phyloP scores from a whole-genome alignment of 2,113 vertebrate genomes.

The Xenopus laevis region DNA sequence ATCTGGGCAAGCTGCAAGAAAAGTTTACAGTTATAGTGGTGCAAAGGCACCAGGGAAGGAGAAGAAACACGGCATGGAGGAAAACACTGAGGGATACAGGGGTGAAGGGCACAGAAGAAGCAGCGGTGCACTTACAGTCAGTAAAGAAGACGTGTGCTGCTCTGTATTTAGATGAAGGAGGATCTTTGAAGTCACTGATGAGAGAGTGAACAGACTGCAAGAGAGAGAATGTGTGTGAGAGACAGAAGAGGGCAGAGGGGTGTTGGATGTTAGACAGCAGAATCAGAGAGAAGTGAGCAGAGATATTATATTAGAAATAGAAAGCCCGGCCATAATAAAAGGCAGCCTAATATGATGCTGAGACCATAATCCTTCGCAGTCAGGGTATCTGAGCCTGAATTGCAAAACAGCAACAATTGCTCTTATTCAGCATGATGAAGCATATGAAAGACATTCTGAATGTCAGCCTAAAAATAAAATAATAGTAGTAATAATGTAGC shows the following conservation, averaged over 20 bases:
- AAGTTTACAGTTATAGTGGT: not conserved
- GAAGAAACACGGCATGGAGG: not conserved
- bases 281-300: not conserved
- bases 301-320: not conserved
- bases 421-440: too few relatives aligned
- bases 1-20: constrained; percentile 82
- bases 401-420: too few relatives aligned
- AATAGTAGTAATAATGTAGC: too few relatives aligned
- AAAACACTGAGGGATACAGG: not conserved
- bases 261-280: not conserved
- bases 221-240: constrained; percentile 31
- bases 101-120: not conserved
- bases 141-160: constrained; percentile 98
- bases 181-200: constrained; percentile 92
- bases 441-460: too few relatives aligned
- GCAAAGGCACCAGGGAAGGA: not conserved
- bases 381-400: too few relatives aligned
- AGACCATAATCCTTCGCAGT: too few relatives aligned
- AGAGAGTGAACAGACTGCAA: constrained; percentile 89
- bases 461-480: too few relatives aligned
- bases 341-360: too few relatives aligned
- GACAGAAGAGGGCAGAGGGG: not conserved
- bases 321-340: too few relatives aligned
- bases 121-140: constrained; percentile 82
- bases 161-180: constrained; percentile 90